Base-by-base conservation (phyloP, 1,140 invertebrate genomes). In the Drosophila mojavensis region DNA sequence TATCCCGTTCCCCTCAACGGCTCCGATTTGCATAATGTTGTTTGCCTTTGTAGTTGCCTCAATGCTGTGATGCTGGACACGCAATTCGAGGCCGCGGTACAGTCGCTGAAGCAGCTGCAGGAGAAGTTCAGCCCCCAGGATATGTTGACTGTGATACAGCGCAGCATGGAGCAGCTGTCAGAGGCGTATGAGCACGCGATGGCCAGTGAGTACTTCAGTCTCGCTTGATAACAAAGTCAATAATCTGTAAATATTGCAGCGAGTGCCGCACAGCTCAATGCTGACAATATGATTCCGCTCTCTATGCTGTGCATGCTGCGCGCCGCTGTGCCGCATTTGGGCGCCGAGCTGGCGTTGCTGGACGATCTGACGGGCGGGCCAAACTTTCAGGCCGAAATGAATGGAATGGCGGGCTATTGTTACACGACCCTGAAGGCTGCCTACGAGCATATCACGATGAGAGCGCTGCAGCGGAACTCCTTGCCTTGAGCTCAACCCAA, bases 61-160 rank as follows among this genome's bases (percentile, higher is more conserved):
- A 64, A 81, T 5, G 72, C 69, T 28, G 82, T 92, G 10, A 80
- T 88, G 83, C 75, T 70, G 62, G 75, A 74, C 53, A 74, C 65
- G 17, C 61, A 78, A 28, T 92, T 92, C 58, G 66, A 81, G 20
- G 78, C 78, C 17, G 89, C 92, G 3, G 82, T 92, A 17, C 77
- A 81, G 65, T 82, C 61, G 5, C 56, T 92, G 5, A 90, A 92
- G 61, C 81, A 92, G 60, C 74, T 92, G 50, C 82, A 90, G 65
- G 86, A 92, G 68, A 91, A 92, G 58, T 92, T 90, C 54, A 92
- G 91, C 65, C 92, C 92, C 36, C 84, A 90, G 64, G 84, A 83
- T 58, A 92, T 92, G 92, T 76, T 92, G 62, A 84, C 80, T 79
- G 86, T 92, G 76, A 92, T 92, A 81, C 86, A 92, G 76, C 73